Evolutionary conservation across 2,888 invertebrate species (phyloP).

Genomic region (Omphaloscelis lunosa): DNA sequence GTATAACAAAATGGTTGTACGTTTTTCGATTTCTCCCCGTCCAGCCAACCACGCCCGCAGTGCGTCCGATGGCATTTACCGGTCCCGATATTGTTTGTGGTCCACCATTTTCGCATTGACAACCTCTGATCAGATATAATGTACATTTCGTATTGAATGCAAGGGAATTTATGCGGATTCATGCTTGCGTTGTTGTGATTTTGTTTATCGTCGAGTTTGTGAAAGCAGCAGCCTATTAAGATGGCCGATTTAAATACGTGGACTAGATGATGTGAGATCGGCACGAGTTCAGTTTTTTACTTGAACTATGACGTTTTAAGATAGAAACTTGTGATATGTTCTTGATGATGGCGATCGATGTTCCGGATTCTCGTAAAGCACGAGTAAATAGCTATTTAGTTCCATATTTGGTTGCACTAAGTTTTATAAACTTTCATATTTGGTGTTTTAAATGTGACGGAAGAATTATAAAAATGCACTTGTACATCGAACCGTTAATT

Average conservation of each 20-base stretch:
- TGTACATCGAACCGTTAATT: neutral
- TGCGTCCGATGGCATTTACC: constrained; percentile 83
- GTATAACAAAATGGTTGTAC: constrained; percentile 72
- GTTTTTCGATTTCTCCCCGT: constrained; percentile 69
- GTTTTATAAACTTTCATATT: neutral
- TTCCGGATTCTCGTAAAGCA: constrained; percentile 43
- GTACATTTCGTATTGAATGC: constrained; percentile 70
- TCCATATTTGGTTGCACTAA: constrained; percentile 22
- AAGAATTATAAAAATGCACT: neutral
- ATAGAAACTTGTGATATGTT: constrained; percentile 58
- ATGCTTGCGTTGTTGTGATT: constrained; percentile 70
- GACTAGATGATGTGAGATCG: constrained; percentile 63
- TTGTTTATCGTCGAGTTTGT: constrained; percentile 71
- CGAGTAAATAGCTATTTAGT: constrained; percentile 31
- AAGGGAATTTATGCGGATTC: constrained; percentile 74
- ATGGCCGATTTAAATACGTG: constrained; percentile 69
- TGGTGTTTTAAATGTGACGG: neutral
- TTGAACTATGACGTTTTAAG: constrained; percentile 57
- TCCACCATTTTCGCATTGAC: constrained; percentile 78
- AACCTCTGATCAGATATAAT: constrained; percentile 72
- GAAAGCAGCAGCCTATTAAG: constrained; percentile 71
- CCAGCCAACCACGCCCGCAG: constrained; percentile 70
- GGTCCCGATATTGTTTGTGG: constrained; percentile 76
- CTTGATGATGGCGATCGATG: constrained; percentile 46
- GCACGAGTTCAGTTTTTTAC: constrained; percentile 64